These are phyloP conservation scores for Leptonema lineaticorne DNA, from an alignment of 1,140 invertebrate species.

Conservation along the genomic window DNA sequence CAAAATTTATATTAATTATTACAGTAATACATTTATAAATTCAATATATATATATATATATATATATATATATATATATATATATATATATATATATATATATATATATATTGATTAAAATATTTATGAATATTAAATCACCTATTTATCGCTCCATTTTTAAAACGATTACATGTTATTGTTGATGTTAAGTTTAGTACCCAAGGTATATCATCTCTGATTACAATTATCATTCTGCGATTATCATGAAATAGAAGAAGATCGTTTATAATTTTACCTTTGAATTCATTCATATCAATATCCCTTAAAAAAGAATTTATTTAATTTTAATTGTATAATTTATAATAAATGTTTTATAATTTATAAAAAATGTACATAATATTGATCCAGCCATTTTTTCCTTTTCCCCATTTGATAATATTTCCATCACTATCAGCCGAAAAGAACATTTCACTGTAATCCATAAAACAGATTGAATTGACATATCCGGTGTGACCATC, in stretches of 20 bases:
- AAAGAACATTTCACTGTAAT: slow-evolving; percentile 40
- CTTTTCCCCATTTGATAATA: slow-evolving; percentile 44
- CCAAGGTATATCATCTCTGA: slow-evolving; percentile 44
- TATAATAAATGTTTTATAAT: background rate
- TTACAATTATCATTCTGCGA: slow-evolving; percentile 43
- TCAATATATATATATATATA: no score
- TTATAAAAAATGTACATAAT: slow-evolving; percentile 30
- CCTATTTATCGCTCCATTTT: slow-evolving; percentile 24
- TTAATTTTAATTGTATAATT: background rate
- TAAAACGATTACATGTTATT: slow-evolving; percentile 30
- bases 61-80: no score
- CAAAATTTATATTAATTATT: background rate
- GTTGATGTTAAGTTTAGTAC: slow-evolving; percentile 40
- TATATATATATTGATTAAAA: slow-evolving; percentile 4
- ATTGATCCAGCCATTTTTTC: slow-evolving; percentile 39
- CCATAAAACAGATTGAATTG: slow-evolving; percentile 44
- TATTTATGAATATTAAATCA: slow-evolving; percentile 10
- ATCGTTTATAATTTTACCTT: slow-evolving; percentile 44
- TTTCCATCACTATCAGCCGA: slow-evolving; percentile 44
- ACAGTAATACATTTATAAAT: no score
- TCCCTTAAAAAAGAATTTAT: slow-evolving; percentile 36
- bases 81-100: no score
- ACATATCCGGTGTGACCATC: slow-evolving; percentile 44
- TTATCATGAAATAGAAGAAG: slow-evolving; percentile 44
- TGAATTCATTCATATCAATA: slow-evolving; percentile 42